These are phyloP conservation scores for Actinia tenebrosa DNA, from an alignment of 64 coral and sea anemone genomes.

Conservation along the genomic window DNA sequence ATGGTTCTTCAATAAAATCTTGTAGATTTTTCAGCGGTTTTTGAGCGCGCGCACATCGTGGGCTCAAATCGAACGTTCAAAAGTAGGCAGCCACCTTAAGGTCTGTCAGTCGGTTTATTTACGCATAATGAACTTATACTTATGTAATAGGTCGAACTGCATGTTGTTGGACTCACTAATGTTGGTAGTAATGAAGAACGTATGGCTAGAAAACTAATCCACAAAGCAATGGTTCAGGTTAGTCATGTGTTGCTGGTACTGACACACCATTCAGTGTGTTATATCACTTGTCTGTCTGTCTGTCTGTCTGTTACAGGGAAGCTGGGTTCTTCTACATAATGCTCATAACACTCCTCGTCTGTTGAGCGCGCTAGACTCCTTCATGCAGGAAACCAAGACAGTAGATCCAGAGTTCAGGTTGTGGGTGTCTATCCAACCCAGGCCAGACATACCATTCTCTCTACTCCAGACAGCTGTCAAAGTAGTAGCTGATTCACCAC, in stretches of 20 bases:
- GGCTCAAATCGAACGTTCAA: too few species aligned
- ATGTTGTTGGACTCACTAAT: conserved; percentile 66
- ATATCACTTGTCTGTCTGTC: not conserved
- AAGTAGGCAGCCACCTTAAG: too few species aligned
- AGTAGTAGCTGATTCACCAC: conserved; percentile 89
- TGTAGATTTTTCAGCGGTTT: too few species aligned
- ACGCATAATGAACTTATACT: not conserved
- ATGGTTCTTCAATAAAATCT: too few species aligned
- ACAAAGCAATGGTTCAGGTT: conserved; percentile 94
- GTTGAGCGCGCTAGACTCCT: conserved; percentile 70
- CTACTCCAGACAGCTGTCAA: conserved; percentile 87
- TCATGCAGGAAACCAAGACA: conserved; percentile 82
- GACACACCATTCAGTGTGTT: not conserved
- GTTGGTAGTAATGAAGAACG: conserved; percentile 69
- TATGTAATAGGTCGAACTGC: conserved; percentile 64
- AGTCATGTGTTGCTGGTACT: not conserved
- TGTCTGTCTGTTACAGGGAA: conserved; percentile 45
- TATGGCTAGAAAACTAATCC: conserved; percentile 72
- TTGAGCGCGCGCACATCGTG: too few species aligned
- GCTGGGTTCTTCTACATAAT: conserved; percentile 94
- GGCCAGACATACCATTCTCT: conserved; percentile 68
- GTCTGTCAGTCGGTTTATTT: not conserved
- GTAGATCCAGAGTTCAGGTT: conserved; percentile 86
- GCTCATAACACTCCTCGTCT: conserved; percentile 84
- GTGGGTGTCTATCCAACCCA: conserved; percentile 82